phyloP scores from a whole-genome alignment of 2,113 vertebrate genomes.

The Cochlearius cochlearius region DNA sequence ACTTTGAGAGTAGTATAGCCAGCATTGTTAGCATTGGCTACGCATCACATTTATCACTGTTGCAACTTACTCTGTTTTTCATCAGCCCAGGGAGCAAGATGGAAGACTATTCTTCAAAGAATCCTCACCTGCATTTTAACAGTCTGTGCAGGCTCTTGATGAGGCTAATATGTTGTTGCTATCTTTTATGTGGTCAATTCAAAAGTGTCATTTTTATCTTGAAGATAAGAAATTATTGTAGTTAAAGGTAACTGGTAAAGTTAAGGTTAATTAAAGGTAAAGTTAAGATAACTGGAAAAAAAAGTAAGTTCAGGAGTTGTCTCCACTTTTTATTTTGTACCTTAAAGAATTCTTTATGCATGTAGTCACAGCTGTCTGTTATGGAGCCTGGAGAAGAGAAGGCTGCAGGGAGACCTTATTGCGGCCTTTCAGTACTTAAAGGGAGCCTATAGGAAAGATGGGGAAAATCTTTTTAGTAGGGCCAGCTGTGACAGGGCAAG shows the following conservation, averaged over 20 bases:
- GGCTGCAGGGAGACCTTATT: too few relatives aligned
- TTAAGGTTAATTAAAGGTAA: background rate
- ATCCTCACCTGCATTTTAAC: background rate
- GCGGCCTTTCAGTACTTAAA: too few relatives aligned
- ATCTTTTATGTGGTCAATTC: background rate
- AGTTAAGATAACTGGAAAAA: background rate
- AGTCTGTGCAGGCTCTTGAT: background rate
- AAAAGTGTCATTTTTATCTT: background rate
- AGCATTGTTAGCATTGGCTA: background rate
- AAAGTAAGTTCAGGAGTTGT: background rate
- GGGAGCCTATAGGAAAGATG: too few relatives aligned
- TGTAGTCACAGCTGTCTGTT: background rate
- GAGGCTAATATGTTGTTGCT: background rate
- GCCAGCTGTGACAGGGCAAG: too few relatives aligned
- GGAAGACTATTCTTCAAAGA: background rate
- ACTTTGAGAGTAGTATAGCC: background rate
- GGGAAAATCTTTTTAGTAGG: too few relatives aligned
- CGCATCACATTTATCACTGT: background rate
- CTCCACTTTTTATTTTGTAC: background rate
- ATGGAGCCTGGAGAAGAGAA: too few relatives aligned
- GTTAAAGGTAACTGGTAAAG: background rate
- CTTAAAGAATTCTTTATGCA: background rate
- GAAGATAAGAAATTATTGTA: background rate
- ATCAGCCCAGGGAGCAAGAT: background rate
- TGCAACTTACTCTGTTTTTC: background rate